Conservation (phyloP, 2,888 invertebrate species). For the Torymus tubicola region DNA sequence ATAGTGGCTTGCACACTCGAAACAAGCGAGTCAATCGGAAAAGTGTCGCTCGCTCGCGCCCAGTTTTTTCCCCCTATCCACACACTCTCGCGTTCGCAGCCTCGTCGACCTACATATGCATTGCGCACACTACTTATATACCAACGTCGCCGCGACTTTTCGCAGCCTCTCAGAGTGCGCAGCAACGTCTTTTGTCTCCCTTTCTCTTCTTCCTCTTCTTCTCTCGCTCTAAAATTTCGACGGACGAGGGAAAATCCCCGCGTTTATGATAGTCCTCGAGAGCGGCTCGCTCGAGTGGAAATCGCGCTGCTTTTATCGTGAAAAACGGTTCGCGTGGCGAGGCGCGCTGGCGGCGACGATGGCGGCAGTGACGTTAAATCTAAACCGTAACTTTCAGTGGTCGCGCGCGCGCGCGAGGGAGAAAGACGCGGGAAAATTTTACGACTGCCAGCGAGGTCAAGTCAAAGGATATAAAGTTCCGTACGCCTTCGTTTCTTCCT, state of each 20-base stretch:
- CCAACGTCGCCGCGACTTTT: no score
- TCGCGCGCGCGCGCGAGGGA: neutral
- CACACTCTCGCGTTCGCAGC: no score
- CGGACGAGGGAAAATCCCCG: slow-evolving; percentile 4
- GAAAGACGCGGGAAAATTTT: slow-evolving; percentile 26
- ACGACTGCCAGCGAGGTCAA: slow-evolving; percentile 37
- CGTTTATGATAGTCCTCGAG: slow-evolving; percentile 28
- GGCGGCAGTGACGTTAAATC: slow-evolving; percentile 18
- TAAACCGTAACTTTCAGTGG: slow-evolving; percentile 27
- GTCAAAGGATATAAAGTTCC: slow-evolving; percentile 42
- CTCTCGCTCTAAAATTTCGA: slow-evolving; percentile 5
- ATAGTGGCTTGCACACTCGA: no score
- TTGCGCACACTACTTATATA: no score
- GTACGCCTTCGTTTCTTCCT: neutral
- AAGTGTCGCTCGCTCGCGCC: no score
- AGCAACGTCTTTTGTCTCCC: neutral
- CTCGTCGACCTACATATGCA: no score
- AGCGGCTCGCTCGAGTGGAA: slow-evolving; percentile 36
- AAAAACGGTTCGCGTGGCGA: slow-evolving; percentile 19
- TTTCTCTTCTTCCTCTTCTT: neutral
- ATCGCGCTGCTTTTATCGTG: slow-evolving; percentile 35
- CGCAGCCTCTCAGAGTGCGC: no score
- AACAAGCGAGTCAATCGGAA: no score
- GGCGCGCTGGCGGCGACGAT: neutral
- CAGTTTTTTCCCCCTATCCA: no score